Evolutionary conservation across 1,140 invertebrate species (phyloP), one percentile per base, ranked within the genome.

Genomic region (Lethocerus indicus): DNA sequence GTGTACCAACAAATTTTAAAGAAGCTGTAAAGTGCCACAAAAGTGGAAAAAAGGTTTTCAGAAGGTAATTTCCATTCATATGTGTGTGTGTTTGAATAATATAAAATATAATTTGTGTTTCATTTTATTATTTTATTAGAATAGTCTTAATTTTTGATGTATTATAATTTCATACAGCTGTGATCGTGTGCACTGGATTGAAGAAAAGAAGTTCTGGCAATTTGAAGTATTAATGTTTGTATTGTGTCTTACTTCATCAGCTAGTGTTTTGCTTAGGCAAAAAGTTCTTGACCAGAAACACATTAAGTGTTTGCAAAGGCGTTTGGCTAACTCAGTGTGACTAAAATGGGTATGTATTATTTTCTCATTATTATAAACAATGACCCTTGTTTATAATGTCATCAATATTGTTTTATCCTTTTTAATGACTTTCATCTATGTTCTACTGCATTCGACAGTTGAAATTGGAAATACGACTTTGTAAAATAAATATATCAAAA

Each of bases 171-270:
- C 46, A 67, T 72, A 50, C 56, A 72, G 78, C 59, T 81, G 78
- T 59, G 76, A 80, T 54, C 69, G 67, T 54, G 74, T 79, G 14
- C 75, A 71, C 16, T 81, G 77, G 67, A 68, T 84, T 26, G 82
- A 85, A 58, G 81, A 85, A 61, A 66, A 71, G 48, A 73, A 78
- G 37, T 93, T 86, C 65, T 87, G 87, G 75, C 78, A 83, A 58
- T 92, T 93, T 62, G 79, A 88, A 60, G 71, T 71, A 13, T 74
- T 78, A 52, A 79, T 81, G 64, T 78, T 87, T 57, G 61, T 75
- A 0, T 47, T 79, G 26, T 77, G 78, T 9, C 53, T 79, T 4
- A 56, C 78, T 12, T 84, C 79, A 23, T 71, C 70, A 43, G 55
- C 66, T 9, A 59, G 67, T 41, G 73, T 77, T 3, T 68, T 66